Percentiles rank a stretch among this genome's conserved stretches.
Conservation (phyloP, 2,888 invertebrate genomes). For the Sinhomidia bicolor region DNA sequence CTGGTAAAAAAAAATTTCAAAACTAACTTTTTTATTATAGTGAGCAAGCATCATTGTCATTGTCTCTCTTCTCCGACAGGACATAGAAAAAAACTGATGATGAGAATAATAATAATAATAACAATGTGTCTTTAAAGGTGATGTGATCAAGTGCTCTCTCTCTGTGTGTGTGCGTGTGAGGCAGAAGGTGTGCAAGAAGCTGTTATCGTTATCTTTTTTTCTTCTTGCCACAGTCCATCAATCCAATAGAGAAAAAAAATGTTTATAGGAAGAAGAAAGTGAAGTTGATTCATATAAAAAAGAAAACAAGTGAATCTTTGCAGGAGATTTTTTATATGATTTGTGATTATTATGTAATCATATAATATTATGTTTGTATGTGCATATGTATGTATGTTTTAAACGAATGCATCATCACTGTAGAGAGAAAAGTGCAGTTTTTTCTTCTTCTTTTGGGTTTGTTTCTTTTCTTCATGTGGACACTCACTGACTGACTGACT, state of each 20-base stretch:
- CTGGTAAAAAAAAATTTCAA: not conserved
- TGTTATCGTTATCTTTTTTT: constrained; percentile 61
- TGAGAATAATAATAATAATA: constrained; percentile 14
- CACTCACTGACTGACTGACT: not conserved
- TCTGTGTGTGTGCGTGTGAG: constrained; percentile 28
- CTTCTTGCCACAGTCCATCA: constrained; percentile 34
- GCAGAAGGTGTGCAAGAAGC: constrained; percentile 70
- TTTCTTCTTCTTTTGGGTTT: not conserved
- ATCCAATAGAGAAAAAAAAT: no score
- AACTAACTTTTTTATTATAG: no score
- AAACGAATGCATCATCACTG: not conserved
- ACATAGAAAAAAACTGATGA: constrained; percentile 23
- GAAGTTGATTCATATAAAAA: not conserved
- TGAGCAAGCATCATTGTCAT: constrained; percentile 7
- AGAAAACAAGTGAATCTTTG: constrained; percentile 54
- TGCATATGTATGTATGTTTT: not conserved
- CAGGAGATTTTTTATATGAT: constrained; percentile 55
- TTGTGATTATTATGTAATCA: constrained; percentile 37
- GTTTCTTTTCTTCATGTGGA: not conserved
- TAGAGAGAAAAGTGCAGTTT: constrained; percentile 54
- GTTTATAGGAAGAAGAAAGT: not conserved
- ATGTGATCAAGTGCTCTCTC: constrained; percentile 41
- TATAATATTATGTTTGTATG: not conserved
- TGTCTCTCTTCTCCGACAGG: constrained; percentile 7
- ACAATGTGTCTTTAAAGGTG: constrained; percentile 4